Base-by-base conservation (phyloP, 37 sponge, comb jelly and placozoan species). In the Mnemiopsis leidyi region DNA sequence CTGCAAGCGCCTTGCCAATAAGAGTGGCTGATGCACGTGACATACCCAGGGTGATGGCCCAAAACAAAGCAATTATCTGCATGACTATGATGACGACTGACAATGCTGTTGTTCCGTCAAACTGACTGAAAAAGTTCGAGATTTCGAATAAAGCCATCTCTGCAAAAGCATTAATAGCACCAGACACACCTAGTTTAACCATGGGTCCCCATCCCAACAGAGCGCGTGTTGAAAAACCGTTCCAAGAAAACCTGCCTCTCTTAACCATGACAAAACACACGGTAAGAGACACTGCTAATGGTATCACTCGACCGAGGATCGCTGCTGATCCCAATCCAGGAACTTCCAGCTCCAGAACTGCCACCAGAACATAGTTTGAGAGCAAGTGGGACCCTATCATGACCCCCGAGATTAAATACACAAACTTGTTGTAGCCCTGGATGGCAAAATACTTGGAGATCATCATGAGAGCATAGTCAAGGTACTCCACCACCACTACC, bases 361-460 rank as follows among this genome's bases (percentile, higher is more conserved):
- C 7, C 1, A 79, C 82, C 36, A 79, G 82, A 21, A 79, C 7
- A 23, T 79, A 79, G 37, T 79, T 79, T 7, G 16, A 1, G 7
- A 79, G 82, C 23, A 79, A 7, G 18, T 79, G 82, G 13, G 38
- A 5, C 23, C 23, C 37, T 7, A 79, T 29, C 7, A 79, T 36
- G 20, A 34, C 82, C 31, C 3, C 35, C 18, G 82, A 31, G 23
- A 79, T 26, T 20, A 34, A 0, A 23, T 31, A 79, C 16, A 79
- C 37, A 38, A 26, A 34, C 16, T 33, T 79, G 16, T 79, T 38
- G 0, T 38, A 20, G 3, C 23, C 23, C 36, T 79, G 82, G 35
- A 79, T 79, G 36, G 82, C 82, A 29, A 79, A 79, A 38, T 36
- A 79, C 36, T 79, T 79, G 36, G 37, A 79, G 35, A 79, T 5